A percentile compares a stretch with the other conserved stretches of the same genome.
Conservation (phyloP, 2,888 invertebrate genomes). For the Deilephila porcellus region DNA sequence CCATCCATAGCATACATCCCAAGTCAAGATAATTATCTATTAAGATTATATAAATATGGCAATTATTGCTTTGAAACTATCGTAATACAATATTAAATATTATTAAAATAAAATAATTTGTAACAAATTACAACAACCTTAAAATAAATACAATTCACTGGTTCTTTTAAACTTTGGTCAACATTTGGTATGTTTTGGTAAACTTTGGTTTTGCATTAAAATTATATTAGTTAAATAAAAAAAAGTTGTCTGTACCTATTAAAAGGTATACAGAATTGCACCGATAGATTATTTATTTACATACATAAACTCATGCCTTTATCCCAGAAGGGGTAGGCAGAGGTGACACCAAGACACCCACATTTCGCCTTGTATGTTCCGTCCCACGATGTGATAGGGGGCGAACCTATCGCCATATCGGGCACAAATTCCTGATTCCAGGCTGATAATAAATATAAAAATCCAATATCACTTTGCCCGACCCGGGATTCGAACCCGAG, state of each 20-base stretch:
- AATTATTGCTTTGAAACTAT: background rate
- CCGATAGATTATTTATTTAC: background rate
- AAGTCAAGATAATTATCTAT: too few species aligned
- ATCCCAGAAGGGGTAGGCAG: too few species aligned
- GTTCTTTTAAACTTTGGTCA: constrained; percentile 27
- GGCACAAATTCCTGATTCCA: too few species aligned
- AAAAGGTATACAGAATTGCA: background rate
- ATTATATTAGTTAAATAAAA: background rate
- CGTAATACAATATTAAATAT: background rate
- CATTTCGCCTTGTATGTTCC: too few species aligned
- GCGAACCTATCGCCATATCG: too few species aligned
- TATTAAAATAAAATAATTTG: background rate
- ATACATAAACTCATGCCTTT: background rate
- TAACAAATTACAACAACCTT: background rate
- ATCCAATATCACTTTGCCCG: too few species aligned
- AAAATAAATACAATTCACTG: constrained; percentile 34
- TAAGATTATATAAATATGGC: too few species aligned
- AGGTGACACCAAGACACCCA: too few species aligned
- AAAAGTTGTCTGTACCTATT: background rate
- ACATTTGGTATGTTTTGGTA: constrained; percentile 27
- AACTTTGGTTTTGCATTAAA: background rate
- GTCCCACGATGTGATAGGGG: too few species aligned
- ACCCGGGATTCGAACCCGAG: too few species aligned
- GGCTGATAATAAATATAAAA: too few species aligned
- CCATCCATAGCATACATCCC: too few species aligned